Conservation (phyloP, 2,888 invertebrate species). For the Platerodrilus igneus region DNA sequence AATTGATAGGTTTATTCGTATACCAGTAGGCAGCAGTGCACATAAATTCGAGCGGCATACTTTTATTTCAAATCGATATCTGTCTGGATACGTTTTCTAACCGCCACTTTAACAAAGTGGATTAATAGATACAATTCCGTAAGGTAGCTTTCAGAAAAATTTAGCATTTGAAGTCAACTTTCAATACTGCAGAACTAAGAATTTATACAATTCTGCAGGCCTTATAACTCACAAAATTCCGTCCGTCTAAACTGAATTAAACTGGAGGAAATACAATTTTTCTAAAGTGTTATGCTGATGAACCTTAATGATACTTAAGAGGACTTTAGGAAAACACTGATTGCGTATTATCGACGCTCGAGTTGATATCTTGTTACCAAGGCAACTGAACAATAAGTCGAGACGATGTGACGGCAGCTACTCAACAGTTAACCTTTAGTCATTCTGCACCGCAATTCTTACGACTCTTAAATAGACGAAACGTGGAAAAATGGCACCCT, state of each 20-base stretch:
- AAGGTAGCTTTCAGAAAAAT: too few relatives aligned
- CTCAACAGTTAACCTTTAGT: conserved; percentile 27
- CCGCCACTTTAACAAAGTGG: too few relatives aligned
- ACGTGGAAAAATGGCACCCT: conserved; percentile 17
- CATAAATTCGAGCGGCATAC: too few relatives aligned
- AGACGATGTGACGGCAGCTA: conserved; percentile 26
- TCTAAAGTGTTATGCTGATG: conserved; percentile 26
- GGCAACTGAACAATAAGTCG: conserved; percentile 28
- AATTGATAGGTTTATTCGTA: too few relatives aligned
- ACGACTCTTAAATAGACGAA: conserved; percentile 15
- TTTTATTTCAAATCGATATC: too few relatives aligned
- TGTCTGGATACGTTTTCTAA: too few relatives aligned
- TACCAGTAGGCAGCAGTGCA: too few relatives aligned
- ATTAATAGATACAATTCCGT: too few relatives aligned
- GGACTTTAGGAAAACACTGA: conserved; percentile 28
- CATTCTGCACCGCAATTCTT: conserved; percentile 21
- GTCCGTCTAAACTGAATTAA: conserved; percentile 16
- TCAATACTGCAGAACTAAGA: too few relatives aligned
- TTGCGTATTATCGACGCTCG: conserved; percentile 30
- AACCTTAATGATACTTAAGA: conserved; percentile 30
- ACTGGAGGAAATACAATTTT: conserved; percentile 17
- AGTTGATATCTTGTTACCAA: conserved; percentile 21
- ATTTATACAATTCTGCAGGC: too few relatives aligned
- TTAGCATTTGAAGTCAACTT: too few relatives aligned
- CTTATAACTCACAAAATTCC: too few relatives aligned